phyloP scores from a whole-genome alignment of 1,140 invertebrate genomes.

The Ctenoplectra terminalis region DNA sequence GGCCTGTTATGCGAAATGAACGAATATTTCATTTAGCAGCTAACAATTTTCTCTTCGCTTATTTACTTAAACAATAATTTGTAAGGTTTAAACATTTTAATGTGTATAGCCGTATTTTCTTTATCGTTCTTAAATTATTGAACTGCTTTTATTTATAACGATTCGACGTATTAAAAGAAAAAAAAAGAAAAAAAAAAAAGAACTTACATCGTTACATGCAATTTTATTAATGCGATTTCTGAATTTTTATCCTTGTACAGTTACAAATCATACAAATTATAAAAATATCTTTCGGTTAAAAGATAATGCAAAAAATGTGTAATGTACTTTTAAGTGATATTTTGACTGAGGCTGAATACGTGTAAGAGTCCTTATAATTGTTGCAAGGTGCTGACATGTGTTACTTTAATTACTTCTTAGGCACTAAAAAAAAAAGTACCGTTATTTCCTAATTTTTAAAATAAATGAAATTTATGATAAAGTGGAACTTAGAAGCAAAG shows the following conservation, averaged over 20 bases:
- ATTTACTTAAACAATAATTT: slow-evolving; percentile 15
- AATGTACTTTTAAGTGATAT: slow-evolving; percentile 38
- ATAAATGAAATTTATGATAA: slow-evolving; percentile 8
- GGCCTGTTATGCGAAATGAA: neutral
- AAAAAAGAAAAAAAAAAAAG: too few relatives aligned
- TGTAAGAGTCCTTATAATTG: slow-evolving; percentile 28
- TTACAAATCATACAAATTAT: neutral
- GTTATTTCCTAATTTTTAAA: slow-evolving; percentile 1
- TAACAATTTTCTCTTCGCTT: slow-evolving; percentile 5
- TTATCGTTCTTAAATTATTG: slow-evolving; percentile 35
- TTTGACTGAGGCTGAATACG: slow-evolving; percentile 56
- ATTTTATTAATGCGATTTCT: neutral
- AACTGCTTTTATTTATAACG: slow-evolving; percentile 20
- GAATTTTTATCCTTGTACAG: neutral
- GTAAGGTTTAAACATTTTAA: neutral
- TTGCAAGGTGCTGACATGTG: slow-evolving; percentile 7
- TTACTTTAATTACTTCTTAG: slow-evolving; percentile 24
- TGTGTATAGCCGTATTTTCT: slow-evolving; percentile 17
- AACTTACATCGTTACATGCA: neutral
- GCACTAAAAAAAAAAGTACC: neutral
- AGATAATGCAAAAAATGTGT: neutral
- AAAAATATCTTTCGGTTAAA: neutral
- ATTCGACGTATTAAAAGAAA: neutral
- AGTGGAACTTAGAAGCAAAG: neutral
- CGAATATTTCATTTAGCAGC: neutral